Percentiles rank a stretch among this genome's conserved stretches.
phyloP scores from a whole-genome alignment of 2,113 vertebrate species.

The Excalfactoria chinensis region DNA sequence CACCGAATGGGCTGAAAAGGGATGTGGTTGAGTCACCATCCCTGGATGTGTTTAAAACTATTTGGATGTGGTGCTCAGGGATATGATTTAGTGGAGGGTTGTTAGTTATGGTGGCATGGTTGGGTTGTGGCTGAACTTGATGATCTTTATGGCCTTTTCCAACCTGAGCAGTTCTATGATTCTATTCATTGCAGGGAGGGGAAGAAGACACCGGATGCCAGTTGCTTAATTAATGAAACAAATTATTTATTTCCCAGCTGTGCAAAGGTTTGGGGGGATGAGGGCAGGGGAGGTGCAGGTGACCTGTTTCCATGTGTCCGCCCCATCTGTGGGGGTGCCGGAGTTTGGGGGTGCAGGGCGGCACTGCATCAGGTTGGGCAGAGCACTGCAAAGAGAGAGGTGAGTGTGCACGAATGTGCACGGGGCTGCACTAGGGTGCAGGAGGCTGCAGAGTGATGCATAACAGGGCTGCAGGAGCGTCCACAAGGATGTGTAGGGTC shows the following conservation, averaged over 20 bases:
- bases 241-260: slow-evolving; percentile 63
- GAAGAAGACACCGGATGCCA: neutral
- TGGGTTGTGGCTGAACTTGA: too few relatives aligned
- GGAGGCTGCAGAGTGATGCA: neutral
- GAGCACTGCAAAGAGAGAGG: slow-evolving; percentile 50
- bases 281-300: rapidly evolving
- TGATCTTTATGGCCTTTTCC: too few relatives aligned
- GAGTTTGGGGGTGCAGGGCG: neutral
- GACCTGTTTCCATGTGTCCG: neutral
- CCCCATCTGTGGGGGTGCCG: neutral
- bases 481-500: rapidly evolving
- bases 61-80: too few relatives aligned
- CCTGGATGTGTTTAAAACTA: too few relatives aligned
- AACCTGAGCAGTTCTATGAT: too few relatives aligned
- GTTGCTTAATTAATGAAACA: slow-evolving; percentile 49
- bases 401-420: neutral
- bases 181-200: too few relatives aligned
- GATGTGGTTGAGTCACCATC: too few relatives aligned
- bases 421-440: neutral
- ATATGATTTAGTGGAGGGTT: too few relatives aligned
- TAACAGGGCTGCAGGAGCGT: rapidly evolving
- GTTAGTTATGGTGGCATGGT: too few relatives aligned
- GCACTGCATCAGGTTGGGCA: slow-evolving; percentile 52
- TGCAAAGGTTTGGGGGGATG: neutral
- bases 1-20: too few relatives aligned